phyloP scores from a whole-genome alignment of 2,797 vertebrate genomes.

The Thalassophryne amazonica region DNA sequence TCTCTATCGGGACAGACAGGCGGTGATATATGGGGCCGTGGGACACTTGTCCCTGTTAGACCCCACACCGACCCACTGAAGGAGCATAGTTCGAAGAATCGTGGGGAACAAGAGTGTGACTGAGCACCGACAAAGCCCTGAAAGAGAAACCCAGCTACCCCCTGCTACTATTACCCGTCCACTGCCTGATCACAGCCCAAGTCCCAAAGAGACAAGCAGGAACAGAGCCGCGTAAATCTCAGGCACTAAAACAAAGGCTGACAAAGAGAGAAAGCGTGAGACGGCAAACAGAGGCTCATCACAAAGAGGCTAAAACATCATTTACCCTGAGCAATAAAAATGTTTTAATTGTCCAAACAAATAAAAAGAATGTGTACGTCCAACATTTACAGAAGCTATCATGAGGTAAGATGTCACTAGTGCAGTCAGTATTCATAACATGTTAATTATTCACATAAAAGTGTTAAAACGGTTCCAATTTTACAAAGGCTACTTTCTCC shows the following conservation, averaged over 20 bases:
- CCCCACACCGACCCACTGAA: slow-evolving; percentile 62
- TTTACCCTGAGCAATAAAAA: slow-evolving; percentile 1
- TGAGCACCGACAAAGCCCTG: slow-evolving; percentile 70
- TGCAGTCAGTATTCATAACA: too few relatives aligned
- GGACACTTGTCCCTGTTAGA: slow-evolving; percentile 66
- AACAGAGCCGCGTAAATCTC: slow-evolving; percentile 56
- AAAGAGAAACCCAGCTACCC: slow-evolving; percentile 54
- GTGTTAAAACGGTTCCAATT: background rate
- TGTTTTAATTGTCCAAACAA: slow-evolving; percentile 50
- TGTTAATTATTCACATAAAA: too few relatives aligned
- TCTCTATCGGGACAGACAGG: slow-evolving; percentile 34
- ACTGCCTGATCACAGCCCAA: slow-evolving; percentile 31
- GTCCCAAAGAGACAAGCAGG: slow-evolving; percentile 42
- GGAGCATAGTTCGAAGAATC: slow-evolving; percentile 34
- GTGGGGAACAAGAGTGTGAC: slow-evolving; percentile 56
- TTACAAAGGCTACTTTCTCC: background rate
- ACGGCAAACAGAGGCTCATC: background rate
- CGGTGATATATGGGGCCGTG: slow-evolving; percentile 69
- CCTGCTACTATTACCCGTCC: slow-evolving; percentile 28
- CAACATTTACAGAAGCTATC: slow-evolving; percentile 20
- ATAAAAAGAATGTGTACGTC: slow-evolving; percentile 14
- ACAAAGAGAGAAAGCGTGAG: background rate
- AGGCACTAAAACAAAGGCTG: slow-evolving; percentile 10
- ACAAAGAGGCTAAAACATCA: background rate
- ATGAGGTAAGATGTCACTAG: slow-evolving; percentile 25